A percentile compares a stretch with the other conserved stretches of the same genome.
Evolutionary conservation across 92 coral and sea anemone species (phyloP).

Genomic region (Hydrozoanthus gracilis): DNA sequence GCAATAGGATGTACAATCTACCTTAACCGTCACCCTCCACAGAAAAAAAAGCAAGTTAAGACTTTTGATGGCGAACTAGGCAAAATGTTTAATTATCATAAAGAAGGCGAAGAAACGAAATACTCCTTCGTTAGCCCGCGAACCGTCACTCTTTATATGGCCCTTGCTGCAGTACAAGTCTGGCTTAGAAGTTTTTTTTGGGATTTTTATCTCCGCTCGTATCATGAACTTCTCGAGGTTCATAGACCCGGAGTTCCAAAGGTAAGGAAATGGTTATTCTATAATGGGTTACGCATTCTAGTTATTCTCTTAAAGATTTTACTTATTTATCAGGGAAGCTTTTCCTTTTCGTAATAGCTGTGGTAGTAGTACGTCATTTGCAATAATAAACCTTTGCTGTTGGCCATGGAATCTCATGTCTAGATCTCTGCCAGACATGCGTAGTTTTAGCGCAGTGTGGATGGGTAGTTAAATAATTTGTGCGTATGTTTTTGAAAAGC

Average conservation of each 20-base stretch:
- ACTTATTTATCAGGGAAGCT: too few species aligned
- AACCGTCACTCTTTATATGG: constrained; percentile 71
- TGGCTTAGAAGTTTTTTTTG: constrained; percentile 77
- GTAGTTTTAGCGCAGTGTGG: too few species aligned
- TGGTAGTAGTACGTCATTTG: too few species aligned
- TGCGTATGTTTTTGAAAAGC: too few species aligned
- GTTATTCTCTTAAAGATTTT: too few species aligned
- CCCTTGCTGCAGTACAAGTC: constrained; percentile 70
- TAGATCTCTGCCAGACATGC: too few species aligned
- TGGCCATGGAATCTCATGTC: too few species aligned
- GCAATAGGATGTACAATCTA: constrained; percentile 77
- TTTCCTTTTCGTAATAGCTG: too few species aligned
- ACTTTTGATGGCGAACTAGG: constrained; percentile 75
- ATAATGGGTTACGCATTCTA: too few species aligned
- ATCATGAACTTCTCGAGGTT: constrained; percentile 80
- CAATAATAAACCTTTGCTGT: too few species aligned
- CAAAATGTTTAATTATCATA: constrained; percentile 50
- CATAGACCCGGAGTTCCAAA: constrained; percentile 72
- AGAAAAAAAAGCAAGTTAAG: constrained; percentile 64
- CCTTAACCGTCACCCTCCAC: constrained; percentile 78
- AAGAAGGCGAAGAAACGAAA: constrained; percentile 55
- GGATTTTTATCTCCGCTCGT: constrained; percentile 81
- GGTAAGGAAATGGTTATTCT: constrained; percentile 55
- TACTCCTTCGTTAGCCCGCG: constrained; percentile 72
- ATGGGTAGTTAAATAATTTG: too few species aligned